Evolutionary conservation across 2,888 invertebrate species (phyloP).

Genomic region (Caenorhabditis virilis): DNA sequence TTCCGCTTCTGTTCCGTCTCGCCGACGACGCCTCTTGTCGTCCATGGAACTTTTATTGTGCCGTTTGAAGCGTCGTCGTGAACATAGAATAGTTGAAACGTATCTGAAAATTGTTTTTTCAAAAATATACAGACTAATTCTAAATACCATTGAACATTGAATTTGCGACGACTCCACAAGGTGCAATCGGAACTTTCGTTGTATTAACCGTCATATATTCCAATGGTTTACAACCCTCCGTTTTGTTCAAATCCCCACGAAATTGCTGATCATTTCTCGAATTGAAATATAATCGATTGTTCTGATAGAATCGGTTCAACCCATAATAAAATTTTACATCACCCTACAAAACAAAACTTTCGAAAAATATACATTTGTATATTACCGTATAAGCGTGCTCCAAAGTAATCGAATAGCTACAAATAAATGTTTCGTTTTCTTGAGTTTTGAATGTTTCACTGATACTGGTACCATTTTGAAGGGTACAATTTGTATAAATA

Average conservation of each 20-base stretch:
- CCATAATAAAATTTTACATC: constrained; percentile 97
- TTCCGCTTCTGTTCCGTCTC: constrained; percentile 90
- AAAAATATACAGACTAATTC: background rate
- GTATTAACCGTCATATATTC: constrained; percentile 22
- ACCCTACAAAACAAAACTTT: constrained; percentile 36
- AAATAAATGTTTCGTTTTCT: constrained; percentile 20
- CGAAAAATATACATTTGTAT: background rate
- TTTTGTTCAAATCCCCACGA: constrained; percentile 74
- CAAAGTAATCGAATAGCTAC: constrained; percentile 32
- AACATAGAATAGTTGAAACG: constrained; percentile 26
- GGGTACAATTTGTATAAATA: constrained; percentile 52
- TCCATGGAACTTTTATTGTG: constrained; percentile 19
- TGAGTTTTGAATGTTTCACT: background rate
- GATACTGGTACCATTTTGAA: constrained; percentile 19
- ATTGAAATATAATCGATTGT: constrained; percentile 94
- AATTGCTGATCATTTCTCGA: constrained; percentile 89
- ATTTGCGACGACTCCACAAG: constrained; percentile 98
- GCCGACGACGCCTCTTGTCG: constrained; percentile 81
- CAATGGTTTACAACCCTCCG: constrained; percentile 63
- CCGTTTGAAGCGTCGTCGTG: too few relatives aligned
- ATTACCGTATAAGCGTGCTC: constrained; percentile 41
- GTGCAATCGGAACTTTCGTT: constrained; percentile 77
- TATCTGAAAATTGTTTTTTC: constrained; percentile 25
- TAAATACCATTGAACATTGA: constrained; percentile 87
- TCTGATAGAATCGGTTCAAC: constrained; percentile 94